phyloP scores from a whole-genome alignment of 2,888 invertebrate species.

The Tenodera sinensis region DNA sequence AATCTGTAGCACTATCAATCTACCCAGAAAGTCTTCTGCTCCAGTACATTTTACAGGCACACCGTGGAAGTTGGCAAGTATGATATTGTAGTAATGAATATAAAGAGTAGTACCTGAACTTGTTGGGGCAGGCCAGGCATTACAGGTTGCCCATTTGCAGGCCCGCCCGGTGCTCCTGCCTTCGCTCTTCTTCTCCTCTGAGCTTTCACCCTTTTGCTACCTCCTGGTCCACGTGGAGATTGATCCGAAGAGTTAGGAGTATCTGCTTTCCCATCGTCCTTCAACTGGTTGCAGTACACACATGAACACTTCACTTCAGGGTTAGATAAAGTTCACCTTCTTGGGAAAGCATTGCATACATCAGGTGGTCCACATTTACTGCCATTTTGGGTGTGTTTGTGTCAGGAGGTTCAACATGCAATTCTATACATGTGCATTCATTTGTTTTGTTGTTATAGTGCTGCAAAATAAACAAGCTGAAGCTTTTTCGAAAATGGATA shows the following conservation, averaged over 20 bases:
- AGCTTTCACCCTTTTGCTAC: constrained; percentile 34
- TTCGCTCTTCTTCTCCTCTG: constrained; percentile 51
- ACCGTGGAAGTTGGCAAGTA: too few species aligned
- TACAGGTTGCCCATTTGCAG: constrained; percentile 35
- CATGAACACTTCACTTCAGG: constrained; percentile 40
- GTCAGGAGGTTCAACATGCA: too few species aligned
- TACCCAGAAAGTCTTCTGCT: too few species aligned
- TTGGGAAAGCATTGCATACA: constrained; percentile 8
- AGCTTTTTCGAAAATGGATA: too few species aligned
- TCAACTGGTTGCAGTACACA: constrained; percentile 47
- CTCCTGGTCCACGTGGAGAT: constrained; percentile 53
- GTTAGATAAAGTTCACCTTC: constrained; percentile 24
- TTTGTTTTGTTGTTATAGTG: too few species aligned
- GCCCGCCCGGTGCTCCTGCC: constrained; percentile 39
- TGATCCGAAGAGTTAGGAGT: constrained; percentile 62
- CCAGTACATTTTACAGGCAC: too few species aligned
- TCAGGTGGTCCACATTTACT: background rate
- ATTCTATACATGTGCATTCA: too few species aligned
- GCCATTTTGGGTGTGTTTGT: background rate
- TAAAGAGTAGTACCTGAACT: constrained; percentile 30
- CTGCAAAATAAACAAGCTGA: too few species aligned
- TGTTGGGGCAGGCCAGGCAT: constrained; percentile 30
- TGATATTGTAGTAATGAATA: background rate
- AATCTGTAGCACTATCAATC: too few species aligned
- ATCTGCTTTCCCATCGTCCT: constrained; percentile 57